phyloP scores from a whole-genome alignment of 2,888 invertebrate species.

The Portevinia maculata region DNA sequence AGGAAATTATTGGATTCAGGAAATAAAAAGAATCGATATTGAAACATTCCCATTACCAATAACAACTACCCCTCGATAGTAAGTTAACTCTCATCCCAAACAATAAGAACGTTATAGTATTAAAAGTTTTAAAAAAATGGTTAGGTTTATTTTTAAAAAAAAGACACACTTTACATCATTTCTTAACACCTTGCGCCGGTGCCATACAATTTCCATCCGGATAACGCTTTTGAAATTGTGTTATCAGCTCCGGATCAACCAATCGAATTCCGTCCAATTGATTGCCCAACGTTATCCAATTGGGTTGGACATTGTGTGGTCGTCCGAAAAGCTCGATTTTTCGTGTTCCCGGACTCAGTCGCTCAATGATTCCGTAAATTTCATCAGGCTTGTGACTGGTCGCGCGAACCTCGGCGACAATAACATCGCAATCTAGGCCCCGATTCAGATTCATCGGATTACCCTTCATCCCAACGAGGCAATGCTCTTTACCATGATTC shows the following conservation, averaged over 20 bases:
- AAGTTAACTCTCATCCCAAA: neutral
- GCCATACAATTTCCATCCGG: conserved; percentile 90
- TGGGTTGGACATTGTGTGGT: conserved; percentile 98
- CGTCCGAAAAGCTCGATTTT: conserved; percentile 98
- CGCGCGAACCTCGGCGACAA: conserved; percentile 98
- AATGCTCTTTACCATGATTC: conserved; percentile 99
- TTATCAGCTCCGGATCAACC: conserved; percentile 95
- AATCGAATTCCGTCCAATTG: conserved; percentile 97
- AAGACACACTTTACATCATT: conserved; percentile 28
- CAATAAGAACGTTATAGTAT: neutral
- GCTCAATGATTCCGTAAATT: conserved; percentile 98
- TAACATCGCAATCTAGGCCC: conserved; percentile 98
- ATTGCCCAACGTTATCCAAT: conserved; percentile 99
- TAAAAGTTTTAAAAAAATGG: conserved; percentile 17
- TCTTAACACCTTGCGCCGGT: conserved; percentile 77
- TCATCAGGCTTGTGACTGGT: conserved; percentile 99
- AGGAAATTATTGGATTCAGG: no score
- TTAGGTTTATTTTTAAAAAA: conserved; percentile 42
- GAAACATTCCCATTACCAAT: no score
- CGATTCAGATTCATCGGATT: conserved; percentile 95
- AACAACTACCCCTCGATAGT: no score
- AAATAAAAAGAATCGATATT: no score
- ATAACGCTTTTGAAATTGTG: conserved; percentile 94
- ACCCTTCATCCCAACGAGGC: conserved; percentile 97
- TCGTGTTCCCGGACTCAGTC: conserved; percentile 97